Percentiles rank a stretch among this genome's conserved stretches.
phyloP scores from a whole-genome alignment of 2,888 invertebrate species.

The Synanthedon formicaeformis region DNA sequence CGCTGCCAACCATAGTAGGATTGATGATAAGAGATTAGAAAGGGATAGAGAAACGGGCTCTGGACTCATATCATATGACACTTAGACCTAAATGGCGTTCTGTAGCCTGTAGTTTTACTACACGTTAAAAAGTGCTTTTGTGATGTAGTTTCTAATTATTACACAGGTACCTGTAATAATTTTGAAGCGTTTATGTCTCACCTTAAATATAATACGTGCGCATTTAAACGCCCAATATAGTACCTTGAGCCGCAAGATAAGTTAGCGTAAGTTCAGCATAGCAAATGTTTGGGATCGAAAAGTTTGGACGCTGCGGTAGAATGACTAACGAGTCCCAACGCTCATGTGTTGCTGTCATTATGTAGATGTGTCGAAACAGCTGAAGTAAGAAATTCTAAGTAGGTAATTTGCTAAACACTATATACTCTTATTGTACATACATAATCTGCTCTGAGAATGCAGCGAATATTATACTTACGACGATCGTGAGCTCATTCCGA shows the following conservation, averaged over 20 bases:
- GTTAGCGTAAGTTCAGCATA: slow-evolving; percentile 39
- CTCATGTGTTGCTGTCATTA: slow-evolving; percentile 7
- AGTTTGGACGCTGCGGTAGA: slow-evolving; percentile 30
- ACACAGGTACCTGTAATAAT: not conserved
- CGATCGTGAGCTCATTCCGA: no score
- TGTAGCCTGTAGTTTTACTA: no score
- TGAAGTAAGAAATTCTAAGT: not conserved
- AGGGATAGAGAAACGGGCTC: no score
- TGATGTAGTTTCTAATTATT: no score
- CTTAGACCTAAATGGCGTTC: no score
- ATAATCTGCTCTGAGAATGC: no score
- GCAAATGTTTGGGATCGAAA: slow-evolving; percentile 36
- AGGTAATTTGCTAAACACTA: not conserved
- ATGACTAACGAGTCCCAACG: slow-evolving; percentile 15
- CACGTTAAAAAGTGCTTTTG: no score
- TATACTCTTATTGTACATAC: no score
- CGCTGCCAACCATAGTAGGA: no score
- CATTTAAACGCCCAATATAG: not conserved
- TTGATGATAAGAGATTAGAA: no score
- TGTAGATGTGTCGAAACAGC: slow-evolving; percentile 1
- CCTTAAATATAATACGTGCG: not conserved
- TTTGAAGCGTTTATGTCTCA: not conserved
- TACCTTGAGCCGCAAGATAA: slow-evolving; percentile 18
- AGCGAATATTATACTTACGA: no score
- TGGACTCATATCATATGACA: no score